Conservation (phyloP, 2,797 vertebrate genomes). For the Danio jaintianensis region DNA sequence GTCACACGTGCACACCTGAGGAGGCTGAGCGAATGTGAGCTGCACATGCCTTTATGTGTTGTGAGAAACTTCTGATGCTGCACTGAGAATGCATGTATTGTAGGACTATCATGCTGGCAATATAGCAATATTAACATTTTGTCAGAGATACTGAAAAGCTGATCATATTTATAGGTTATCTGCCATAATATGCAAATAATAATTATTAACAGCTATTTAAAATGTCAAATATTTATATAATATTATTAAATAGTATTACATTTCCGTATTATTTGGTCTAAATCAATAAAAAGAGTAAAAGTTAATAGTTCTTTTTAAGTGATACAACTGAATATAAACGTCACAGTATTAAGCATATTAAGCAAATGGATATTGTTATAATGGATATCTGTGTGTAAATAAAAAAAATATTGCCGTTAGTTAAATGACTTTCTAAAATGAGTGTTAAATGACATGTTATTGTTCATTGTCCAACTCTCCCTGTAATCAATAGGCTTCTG, state of each 20-base stretch:
- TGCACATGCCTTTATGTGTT: not conserved
- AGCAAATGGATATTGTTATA: not conserved
- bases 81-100: not conserved
- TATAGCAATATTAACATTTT: not conserved
- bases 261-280: not conserved
- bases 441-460: not conserved
- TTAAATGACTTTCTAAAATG: not conserved
- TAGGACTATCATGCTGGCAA: not conserved
- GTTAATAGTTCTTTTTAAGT: too few species aligned
- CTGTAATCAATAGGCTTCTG: too few species aligned
- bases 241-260: not conserved
- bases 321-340: not conserved
- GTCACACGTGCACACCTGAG: slow-evolving; percentile 1
- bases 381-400: slow-evolving; percentile 1
- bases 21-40: not conserved
- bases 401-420: too few species aligned
- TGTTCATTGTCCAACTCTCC: not conserved
- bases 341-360: not conserved
- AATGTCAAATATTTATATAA: not conserved
- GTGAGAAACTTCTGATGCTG: not conserved
- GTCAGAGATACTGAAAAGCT: not conserved
- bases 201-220: not conserved
- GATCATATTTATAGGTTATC: not conserved
- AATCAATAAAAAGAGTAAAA: not conserved
- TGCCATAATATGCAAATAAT: not conserved